Conservation (phyloP, 1,140 invertebrate genomes). For the Saxidomus purpurata region DNA sequence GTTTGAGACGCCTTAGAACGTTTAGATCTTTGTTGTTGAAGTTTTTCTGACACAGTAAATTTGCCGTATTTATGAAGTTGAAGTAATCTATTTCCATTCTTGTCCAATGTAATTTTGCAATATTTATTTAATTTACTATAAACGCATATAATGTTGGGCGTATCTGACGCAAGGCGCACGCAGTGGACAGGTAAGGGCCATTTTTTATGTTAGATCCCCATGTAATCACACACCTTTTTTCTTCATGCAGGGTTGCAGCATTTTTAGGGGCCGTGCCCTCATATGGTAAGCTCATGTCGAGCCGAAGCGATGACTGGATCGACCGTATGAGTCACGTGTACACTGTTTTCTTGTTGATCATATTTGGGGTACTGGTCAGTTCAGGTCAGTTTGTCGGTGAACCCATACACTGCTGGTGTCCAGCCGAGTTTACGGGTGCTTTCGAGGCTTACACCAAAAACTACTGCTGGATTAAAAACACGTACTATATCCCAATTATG, state of each 20-base stretch:
- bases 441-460: conserved; percentile 83
- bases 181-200: neutral
- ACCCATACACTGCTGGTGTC: conserved; percentile 86
- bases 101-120: neutral
- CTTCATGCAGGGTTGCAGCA: conserved; percentile 24
- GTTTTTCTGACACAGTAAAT: too few species aligned
- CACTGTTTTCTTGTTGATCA: conserved; percentile 78
- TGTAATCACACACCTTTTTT: neutral
- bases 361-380: conserved; percentile 81
- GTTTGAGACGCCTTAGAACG: too few species aligned
- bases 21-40: too few species aligned
- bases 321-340: conserved; percentile 82
- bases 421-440: conserved; percentile 79
- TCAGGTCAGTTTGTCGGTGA: conserved; percentile 85
- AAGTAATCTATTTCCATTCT: neutral
- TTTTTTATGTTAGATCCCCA: neutral
- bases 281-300: conserved; percentile 52
- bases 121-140: neutral
- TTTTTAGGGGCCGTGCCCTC: conserved; percentile 32
- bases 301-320: conserved; percentile 81
- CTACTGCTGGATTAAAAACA: conserved; percentile 87
- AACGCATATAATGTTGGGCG: neutral
- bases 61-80: too few species aligned
- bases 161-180: neutral
- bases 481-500: conserved; percentile 87